A percentile compares a stretch with the other conserved stretches of the same genome.
phyloP scores from a whole-genome alignment of 2,888 invertebrate genomes.

The Pollenia amentaria region DNA sequence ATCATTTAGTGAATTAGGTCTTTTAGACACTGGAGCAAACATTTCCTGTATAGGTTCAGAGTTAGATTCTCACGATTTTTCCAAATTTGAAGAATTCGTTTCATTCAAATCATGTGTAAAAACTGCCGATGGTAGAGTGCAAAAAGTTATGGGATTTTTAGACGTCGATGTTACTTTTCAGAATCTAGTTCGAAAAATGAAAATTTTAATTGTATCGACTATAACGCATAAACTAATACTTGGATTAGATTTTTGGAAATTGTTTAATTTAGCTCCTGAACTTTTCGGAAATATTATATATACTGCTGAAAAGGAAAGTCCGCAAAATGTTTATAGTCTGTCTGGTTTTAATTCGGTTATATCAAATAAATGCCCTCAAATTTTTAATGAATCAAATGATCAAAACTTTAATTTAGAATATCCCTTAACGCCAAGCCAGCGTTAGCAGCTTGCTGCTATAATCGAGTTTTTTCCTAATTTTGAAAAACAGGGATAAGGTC shows the following conservation, averaged over 20 bases:
- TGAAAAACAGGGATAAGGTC: conserved; percentile 15
- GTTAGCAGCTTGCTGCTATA: background rate
- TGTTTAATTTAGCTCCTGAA: conserved; percentile 35
- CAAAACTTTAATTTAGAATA: too few species aligned
- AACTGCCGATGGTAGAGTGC: background rate
- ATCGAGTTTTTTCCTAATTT: conserved; percentile 11
- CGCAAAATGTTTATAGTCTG: too few species aligned
- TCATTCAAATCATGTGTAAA: too few species aligned
- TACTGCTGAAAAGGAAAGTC: too few species aligned
- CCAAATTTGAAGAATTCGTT: too few species aligned
- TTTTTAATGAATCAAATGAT: too few species aligned
- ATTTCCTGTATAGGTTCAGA: too few species aligned
- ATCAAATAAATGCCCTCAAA: too few species aligned
- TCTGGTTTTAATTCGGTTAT: too few species aligned
- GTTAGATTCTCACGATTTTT: too few species aligned
- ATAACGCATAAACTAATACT: conserved; percentile 33
- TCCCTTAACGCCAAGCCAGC: background rate
- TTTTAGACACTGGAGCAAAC: too few species aligned
- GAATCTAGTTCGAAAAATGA: background rate
- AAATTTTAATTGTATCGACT: conserved; percentile 46
- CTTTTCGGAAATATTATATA: conserved; percentile 7
- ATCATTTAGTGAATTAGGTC: too few species aligned
- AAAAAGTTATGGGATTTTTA: conserved; percentile 19
- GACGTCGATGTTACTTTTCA: conserved; percentile 18
- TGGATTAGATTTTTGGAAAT: conserved; percentile 43